Conservation (phyloP, 2,113 vertebrate species). For the Neopipo cinnamomea region DNA sequence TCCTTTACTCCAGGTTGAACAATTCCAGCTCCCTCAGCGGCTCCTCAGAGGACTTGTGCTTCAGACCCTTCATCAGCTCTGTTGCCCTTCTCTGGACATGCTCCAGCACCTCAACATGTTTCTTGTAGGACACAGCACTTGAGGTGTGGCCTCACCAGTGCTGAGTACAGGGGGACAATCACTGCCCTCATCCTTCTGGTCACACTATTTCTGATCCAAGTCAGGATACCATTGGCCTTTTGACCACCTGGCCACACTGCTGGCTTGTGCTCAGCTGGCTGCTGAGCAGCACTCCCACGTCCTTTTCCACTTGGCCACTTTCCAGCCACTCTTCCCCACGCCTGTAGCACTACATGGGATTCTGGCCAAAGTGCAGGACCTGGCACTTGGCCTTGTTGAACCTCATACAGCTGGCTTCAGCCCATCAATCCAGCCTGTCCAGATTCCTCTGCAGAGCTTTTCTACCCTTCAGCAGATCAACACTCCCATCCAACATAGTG, state of each 20-base stretch:
- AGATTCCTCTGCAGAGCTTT: background rate
- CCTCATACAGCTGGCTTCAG: background rate
- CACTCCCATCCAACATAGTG: background rate
- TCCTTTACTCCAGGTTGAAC: background rate
- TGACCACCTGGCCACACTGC: background rate
- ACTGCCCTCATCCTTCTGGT: background rate
- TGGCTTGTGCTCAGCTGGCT: background rate
- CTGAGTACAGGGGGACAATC: too few relatives aligned
- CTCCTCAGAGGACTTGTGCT: background rate
- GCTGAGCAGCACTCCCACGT: background rate
- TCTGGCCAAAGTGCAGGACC: background rate
- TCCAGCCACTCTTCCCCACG: background rate
- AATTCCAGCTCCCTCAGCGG: background rate
- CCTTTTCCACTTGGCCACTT: background rate
- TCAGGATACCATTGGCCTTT: background rate
- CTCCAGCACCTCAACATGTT: background rate
- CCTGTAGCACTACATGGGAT: background rate
- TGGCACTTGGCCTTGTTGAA: background rate
- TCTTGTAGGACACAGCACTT: background rate
- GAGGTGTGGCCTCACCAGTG: rapidly evolving
- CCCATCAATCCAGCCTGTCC: background rate
- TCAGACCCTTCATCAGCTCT: background rate
- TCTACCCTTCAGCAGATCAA: background rate
- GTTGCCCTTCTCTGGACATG: background rate
- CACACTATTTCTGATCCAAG: background rate